Conservation (phyloP, 2,113 vertebrate species). For the Gasterosteus aculeatus region DNA sequence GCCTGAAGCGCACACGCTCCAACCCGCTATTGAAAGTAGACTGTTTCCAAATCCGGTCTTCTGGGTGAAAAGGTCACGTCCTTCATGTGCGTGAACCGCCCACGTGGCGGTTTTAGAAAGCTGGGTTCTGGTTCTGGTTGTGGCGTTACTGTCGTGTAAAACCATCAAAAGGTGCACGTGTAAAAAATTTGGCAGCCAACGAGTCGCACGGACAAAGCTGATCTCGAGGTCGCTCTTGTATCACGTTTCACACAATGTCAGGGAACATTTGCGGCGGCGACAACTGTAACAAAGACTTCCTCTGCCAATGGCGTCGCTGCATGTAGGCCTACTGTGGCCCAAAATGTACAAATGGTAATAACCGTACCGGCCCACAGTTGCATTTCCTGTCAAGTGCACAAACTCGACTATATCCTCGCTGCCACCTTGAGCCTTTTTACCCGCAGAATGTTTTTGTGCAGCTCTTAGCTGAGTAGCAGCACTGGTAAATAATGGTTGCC, state of each 20-base stretch:
- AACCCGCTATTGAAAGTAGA: neutral
- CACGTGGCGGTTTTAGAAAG: too few species aligned
- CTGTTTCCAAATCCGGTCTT: too few species aligned
- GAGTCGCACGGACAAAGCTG: too few species aligned
- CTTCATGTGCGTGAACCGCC: too few species aligned
- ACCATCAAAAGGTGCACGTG: too few species aligned
- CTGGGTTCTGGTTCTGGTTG: too few species aligned
- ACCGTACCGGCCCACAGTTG: too few species aligned
- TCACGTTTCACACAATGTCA: neutral
- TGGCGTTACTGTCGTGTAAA: too few species aligned
- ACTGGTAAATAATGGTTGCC: neutral
- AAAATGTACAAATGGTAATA: neutral
- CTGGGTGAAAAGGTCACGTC: too few species aligned
- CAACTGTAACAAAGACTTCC: neutral
- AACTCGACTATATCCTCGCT: neutral
- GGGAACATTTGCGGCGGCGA: neutral
- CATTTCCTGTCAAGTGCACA: neutral
- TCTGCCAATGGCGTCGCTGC: neutral
- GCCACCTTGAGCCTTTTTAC: neutral
- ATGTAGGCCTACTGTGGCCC: too few species aligned
- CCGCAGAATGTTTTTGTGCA: neutral
- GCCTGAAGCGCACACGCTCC: neutral
- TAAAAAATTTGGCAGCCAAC: too few species aligned
- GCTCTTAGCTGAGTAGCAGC: neutral
- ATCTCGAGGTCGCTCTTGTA: too few species aligned